phyloP scores from a whole-genome alignment of 2,797 vertebrate genomes.

The Parauchenoglanis ngamensis region DNA sequence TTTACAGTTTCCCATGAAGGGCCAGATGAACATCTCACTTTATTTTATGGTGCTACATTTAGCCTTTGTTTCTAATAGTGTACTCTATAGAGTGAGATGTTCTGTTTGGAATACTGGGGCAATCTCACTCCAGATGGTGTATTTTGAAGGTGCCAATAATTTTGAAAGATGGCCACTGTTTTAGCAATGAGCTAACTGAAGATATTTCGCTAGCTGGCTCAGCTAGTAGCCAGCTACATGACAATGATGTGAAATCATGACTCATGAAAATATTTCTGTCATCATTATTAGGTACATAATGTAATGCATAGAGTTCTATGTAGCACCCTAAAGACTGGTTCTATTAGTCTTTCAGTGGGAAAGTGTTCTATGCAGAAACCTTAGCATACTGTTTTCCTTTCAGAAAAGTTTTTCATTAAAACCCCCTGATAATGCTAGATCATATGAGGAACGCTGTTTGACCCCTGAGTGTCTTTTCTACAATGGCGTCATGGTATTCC shows the following conservation, averaged over 20 bases:
- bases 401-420: not conserved
- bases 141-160: not conserved
- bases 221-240: not conserved
- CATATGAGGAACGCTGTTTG: not conserved
- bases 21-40: not conserved
- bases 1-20: not conserved
- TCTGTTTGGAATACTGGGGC: not conserved
- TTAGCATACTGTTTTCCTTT: not conserved
- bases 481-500: not conserved
- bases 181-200: not conserved
- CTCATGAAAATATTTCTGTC: not conserved
- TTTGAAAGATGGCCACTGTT: not conserved
- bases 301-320: not conserved
- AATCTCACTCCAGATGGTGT: not conserved
- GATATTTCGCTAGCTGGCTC: not conserved
- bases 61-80: not conserved
- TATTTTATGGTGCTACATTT: not conserved
- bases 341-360: not conserved
- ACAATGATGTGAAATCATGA: not conserved
- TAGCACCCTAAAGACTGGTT: not conserved
- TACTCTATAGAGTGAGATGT: not conserved
- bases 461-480: not conserved
- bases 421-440: not conserved
- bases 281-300: not conserved
- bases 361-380: not conserved